A percentile compares a stretch with the other conserved stretches of the same genome.
Evolutionary conservation across 2,888 invertebrate species (phyloP).

Genomic region (Andrena minutula): DNA sequence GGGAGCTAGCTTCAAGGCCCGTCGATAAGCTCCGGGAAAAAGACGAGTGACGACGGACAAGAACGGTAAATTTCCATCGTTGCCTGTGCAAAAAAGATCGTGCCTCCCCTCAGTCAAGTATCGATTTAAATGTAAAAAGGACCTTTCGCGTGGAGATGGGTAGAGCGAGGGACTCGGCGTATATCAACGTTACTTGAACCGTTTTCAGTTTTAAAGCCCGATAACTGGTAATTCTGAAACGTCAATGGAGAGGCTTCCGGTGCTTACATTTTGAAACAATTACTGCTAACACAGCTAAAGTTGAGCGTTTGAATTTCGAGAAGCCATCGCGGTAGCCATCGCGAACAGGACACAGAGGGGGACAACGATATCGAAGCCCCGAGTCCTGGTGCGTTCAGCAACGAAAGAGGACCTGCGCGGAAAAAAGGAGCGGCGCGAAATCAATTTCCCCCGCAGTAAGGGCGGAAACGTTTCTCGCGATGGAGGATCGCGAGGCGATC

Average conservation of each 20-base stretch:
- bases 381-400: background rate
- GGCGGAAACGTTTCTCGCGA: slow-evolving; percentile 1
- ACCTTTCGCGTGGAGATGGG: background rate
- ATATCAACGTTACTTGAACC: background rate
- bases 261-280: too few relatives aligned
- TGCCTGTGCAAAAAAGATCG: slow-evolving; percentile 23
- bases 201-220: background rate
- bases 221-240: background rate
- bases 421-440: slow-evolving; percentile 12
- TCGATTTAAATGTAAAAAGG: slow-evolving; percentile 68
- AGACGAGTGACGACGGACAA: slow-evolving; percentile 18
- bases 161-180: background rate
- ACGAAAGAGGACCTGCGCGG: background rate
- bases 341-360: background rate
- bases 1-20: background rate
- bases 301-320: too few relatives aligned
- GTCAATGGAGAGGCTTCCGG: too few relatives aligned
- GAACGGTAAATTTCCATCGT: slow-evolving; percentile 36
- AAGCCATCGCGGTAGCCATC: too few relatives aligned
- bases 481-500: slow-evolving; percentile 38
- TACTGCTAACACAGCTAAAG: too few relatives aligned
- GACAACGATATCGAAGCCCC: background rate
- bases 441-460: slow-evolving; percentile 22
- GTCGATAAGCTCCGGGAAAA: slow-evolving; percentile 33
- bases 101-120: slow-evolving; percentile 33